Percentiles rank a stretch among this genome's conserved stretches.
Evolutionary conservation across 1,140 invertebrate genomes (phyloP).

Genomic region (Drosophila suzukii): DNA sequence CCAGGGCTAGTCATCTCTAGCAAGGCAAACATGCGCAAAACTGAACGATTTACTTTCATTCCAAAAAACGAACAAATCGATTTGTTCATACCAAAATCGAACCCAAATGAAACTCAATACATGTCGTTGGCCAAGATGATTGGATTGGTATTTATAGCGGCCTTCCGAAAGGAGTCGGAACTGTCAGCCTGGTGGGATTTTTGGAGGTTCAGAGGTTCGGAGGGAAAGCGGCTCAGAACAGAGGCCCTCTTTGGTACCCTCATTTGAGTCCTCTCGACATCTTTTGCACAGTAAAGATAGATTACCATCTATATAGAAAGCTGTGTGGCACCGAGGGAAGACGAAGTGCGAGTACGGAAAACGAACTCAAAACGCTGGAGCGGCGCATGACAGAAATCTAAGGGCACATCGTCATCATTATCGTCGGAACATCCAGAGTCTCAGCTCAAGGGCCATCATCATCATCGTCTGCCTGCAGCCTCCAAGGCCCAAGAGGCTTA

Average conservation of each 20-base stretch:
- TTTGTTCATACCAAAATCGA: conserved; percentile 58
- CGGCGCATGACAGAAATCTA: conserved; percentile 67
- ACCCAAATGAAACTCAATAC: conserved; percentile 65
- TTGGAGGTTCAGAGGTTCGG: background rate
- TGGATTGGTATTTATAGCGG: conserved; percentile 70
- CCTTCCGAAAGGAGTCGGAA: conserved; percentile 43
- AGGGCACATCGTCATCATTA: conserved; percentile 11
- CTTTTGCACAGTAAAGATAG: conserved; percentile 77
- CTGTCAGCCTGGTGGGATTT: conserved; percentile 1
- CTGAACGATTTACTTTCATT: conserved; percentile 14
- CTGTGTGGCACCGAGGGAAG: conserved; percentile 55
- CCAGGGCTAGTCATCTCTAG: conserved; percentile 5
- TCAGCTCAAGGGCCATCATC: conserved; percentile 76
- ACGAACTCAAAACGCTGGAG: conserved; percentile 38
- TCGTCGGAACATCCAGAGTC: conserved; percentile 42
- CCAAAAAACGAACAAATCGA: conserved; percentile 40
- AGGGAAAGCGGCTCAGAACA: conserved; percentile 2
- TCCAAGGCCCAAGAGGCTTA: conserved; percentile 72
- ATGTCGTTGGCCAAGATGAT: conserved; percentile 54
- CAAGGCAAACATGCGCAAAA: conserved; percentile 9
- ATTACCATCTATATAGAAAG: conserved; percentile 78
- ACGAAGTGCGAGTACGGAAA: conserved; percentile 31
- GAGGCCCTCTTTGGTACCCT: conserved; percentile 39
- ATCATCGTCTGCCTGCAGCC: conserved; percentile 51
- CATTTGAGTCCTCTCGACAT: conserved; percentile 72